Conservation (phyloP, 2,113 vertebrate species). For the human region GRCh38 chr6:135220001-135220500, state of each 20-base stretch:
- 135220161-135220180: not conserved
- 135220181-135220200: not conserved
- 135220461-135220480: not conserved
- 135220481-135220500: not conserved
- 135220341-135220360: not conserved
- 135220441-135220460: not conserved
- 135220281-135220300: not conserved
- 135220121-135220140: not conserved
- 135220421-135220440: not conserved
- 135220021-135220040: not conserved
- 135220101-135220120: not conserved
- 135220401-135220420: not conserved
- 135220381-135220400: not conserved
- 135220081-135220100: not conserved
- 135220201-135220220: not conserved
- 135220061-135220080: not conserved
- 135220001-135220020: not conserved
- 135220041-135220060: not conserved
- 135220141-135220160: not conserved
- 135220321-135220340: not conserved
- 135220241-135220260: not conserved
- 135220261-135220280: not conserved
- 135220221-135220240: not conserved
- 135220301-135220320: not conserved
- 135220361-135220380: slow-evolving; percentile 17